Evolutionary conservation across 2,888 invertebrate species (phyloP), one percentile per base, ranked within the genome.

Genomic region (Terebella lapidaria): DNA sequence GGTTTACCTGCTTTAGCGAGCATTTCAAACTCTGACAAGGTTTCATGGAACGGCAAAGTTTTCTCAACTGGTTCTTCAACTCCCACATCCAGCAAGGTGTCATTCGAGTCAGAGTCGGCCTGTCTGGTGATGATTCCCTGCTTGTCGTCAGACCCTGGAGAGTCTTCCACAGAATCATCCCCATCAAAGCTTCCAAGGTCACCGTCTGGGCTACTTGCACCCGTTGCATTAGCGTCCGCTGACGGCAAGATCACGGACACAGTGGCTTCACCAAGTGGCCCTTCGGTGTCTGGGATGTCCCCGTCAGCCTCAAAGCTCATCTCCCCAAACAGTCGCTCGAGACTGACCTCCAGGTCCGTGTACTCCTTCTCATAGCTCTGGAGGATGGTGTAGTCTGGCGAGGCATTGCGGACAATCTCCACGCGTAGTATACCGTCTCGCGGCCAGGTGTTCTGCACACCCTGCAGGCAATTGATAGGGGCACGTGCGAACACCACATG

Each of bases 401-500:
- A 73, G 3, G 73, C 79, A 71, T 82, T 82, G 15, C 77, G 70
- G 5, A 84, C 76, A 24, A 94, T 91, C 83, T 95, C 94, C 18
- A 95, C 92, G 65, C 94, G 84, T 22, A 99, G 84, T 68, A 99
- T 92, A 2, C 97, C 97, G 81, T 94, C 92, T 63, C 92, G 84
- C 0, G 97, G 96, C 97, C 97, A 99, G 15, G 89, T 87, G 68
- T 89, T 86, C 30, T 73, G 74, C 5, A 94, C 87, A 79, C 91
- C 88, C 76, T 92, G 88, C 70, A 99, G 84, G 80, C 99, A 99
- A 71, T 92, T 92, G 58, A 92, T 91, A 4, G 96, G 94, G 63
- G 92, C 87, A 74, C 91, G 87, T 52, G 94, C 92, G 81, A 96
- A 95, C 65, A 91, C 90, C 78, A 92, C 87, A 78, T 99, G 99